A percentile compares a stretch with the other conserved stretches of the same genome.
phyloP scores from a whole-genome alignment of 2,113 vertebrate genomes.

The Taurulus bubalis region DNA sequence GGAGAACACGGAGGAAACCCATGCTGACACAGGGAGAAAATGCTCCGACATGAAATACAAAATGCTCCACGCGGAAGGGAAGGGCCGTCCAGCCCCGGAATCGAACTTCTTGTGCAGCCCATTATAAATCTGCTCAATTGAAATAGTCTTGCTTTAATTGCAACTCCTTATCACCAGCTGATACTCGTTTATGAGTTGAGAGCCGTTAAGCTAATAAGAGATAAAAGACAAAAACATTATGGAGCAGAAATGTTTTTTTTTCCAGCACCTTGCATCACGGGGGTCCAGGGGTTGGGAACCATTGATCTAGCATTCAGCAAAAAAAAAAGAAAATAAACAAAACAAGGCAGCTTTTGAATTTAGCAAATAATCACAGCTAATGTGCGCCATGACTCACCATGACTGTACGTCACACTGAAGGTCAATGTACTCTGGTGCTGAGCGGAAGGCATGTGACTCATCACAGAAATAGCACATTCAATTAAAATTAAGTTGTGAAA shows the following conservation, averaged over 20 bases:
- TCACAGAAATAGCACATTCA: constrained; percentile 65
- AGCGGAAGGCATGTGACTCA: constrained; percentile 68
- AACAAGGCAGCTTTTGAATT: constrained; percentile 42
- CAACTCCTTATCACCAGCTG: background rate
- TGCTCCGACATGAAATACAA: background rate
- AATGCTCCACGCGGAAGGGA: background rate
- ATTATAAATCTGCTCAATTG: background rate
- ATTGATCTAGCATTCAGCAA: background rate
- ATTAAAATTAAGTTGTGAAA: constrained; percentile 69
- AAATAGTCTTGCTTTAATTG: background rate
- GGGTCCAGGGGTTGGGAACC: background rate
- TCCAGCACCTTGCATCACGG: background rate
- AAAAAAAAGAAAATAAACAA: constrained; percentile 7
- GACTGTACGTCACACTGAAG: constrained; percentile 68
- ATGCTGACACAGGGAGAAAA: background rate
- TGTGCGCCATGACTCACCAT: constrained; percentile 71
- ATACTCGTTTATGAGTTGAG: background rate
- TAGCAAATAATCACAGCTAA: constrained; percentile 53
- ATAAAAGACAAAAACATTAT: background rate
- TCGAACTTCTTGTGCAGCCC: background rate
- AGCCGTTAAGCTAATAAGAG: background rate
- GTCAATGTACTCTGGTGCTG: constrained; percentile 60
- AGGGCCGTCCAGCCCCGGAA: background rate
- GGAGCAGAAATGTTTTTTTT: background rate
- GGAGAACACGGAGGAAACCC: background rate